These are phyloP conservation scores for Grantiella picta DNA, from an alignment of 2,113 vertebrate species.

Conservation along the genomic window DNA sequence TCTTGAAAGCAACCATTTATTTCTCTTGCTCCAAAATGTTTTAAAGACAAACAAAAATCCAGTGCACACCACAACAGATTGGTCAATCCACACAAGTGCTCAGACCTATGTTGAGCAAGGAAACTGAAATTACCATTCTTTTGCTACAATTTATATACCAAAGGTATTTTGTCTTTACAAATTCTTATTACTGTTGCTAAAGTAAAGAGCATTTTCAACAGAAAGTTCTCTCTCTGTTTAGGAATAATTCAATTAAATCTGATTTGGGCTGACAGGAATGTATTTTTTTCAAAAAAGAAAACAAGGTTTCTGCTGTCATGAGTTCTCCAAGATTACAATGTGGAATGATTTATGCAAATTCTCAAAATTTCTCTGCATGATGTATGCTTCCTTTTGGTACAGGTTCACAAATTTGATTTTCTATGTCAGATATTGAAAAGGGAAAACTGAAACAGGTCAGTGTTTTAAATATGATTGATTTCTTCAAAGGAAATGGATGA, in stretches of 20 bases:
- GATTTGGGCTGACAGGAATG: background rate
- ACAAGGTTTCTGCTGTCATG: conserved; percentile 44
- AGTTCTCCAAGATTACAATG: conserved; percentile 27
- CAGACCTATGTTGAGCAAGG: background rate
- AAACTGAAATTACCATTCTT: background rate
- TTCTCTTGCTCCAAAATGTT: background rate
- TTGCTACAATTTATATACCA: background rate
- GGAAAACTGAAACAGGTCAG: conserved; percentile 68
- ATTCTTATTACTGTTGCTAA: background rate
- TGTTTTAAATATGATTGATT: conserved; percentile 75
- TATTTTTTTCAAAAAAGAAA: background rate
- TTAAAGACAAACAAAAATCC: background rate
- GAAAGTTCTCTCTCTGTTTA: background rate
- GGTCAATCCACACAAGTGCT: background rate
- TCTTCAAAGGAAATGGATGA: conserved; percentile 69
- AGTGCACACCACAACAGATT: background rate
- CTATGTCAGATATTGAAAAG: conserved; percentile 70
- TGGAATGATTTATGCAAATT: conserved; percentile 69
- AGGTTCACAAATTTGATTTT: conserved; percentile 72
- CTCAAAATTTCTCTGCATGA: conserved; percentile 55
- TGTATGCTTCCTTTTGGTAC: conserved; percentile 62
- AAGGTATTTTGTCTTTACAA: background rate
- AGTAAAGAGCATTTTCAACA: background rate
- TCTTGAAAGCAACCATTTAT: background rate
- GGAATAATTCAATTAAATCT: conserved; percentile 30